phyloP scores from a whole-genome alignment of 2,888 invertebrate genomes.

The Ethmia dodecea region DNA sequence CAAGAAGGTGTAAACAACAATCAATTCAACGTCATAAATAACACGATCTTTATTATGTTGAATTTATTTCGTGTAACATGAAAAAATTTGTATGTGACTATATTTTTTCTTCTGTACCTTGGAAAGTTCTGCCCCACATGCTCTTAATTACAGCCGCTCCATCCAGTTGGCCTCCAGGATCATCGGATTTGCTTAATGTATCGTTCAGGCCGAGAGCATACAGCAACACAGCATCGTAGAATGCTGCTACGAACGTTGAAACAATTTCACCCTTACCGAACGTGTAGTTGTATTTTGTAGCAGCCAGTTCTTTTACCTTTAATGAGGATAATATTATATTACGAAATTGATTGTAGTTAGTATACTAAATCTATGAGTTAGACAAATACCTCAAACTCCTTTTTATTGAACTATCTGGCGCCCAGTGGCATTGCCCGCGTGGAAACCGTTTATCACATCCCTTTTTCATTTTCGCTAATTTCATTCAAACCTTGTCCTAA shows the following conservation, averaged over 20 bases:
- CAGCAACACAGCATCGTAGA: slow-evolving; percentile 96
- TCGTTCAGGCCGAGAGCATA: slow-evolving; percentile 95
- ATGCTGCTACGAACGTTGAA: slow-evolving; percentile 95
- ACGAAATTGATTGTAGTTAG: no score
- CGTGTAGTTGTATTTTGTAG: slow-evolving; percentile 83
- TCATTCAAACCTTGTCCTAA: no score
- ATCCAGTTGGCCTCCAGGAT: slow-evolving; percentile 78
- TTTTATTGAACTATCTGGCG: no score
- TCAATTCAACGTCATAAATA: no score
- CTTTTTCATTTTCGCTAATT: no score
- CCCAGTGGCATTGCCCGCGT: no score
- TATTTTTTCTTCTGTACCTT: no score
- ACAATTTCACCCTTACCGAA: slow-evolving; percentile 87
- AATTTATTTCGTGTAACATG: background rate
- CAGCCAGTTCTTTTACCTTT: slow-evolving; percentile 83
- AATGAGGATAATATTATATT: background rate
- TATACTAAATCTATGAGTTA: no score
- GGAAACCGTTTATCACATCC: no score
- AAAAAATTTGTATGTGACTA: no score
- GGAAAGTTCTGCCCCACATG: slow-evolving; percentile 93
- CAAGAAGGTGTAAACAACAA: no score
- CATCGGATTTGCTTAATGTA: slow-evolving; percentile 79
- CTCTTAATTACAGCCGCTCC: slow-evolving; percentile 89
- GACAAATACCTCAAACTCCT: no score
- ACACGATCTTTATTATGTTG: background rate